Evolutionary conservation across 2,888 invertebrate species (phyloP).

Genomic region (Lobophora halterata): DNA sequence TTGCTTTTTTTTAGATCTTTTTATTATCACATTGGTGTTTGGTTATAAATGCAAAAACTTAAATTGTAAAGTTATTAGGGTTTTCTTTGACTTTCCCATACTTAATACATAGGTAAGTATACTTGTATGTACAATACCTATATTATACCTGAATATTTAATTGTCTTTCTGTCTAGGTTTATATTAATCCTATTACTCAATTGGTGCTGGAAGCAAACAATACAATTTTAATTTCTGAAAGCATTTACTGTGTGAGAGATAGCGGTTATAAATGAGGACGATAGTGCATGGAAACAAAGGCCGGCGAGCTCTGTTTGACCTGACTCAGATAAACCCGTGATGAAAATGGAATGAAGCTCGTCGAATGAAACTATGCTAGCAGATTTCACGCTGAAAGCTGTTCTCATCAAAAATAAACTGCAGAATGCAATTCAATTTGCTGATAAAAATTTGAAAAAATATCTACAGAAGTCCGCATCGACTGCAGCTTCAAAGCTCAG

Average conservation of each 20-base stretch:
- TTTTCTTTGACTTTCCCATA: too few species aligned
- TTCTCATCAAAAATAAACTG: slow-evolving; percentile 30
- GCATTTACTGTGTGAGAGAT: slow-evolving; percentile 37
- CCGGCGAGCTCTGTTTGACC: slow-evolving; percentile 45
- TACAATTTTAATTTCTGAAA: slow-evolving; percentile 23
- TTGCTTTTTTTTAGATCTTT: background rate
- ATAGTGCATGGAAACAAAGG: slow-evolving; percentile 48
- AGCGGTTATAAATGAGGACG: slow-evolving; percentile 44
- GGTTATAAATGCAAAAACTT: too few species aligned
- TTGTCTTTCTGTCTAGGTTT: too few species aligned
- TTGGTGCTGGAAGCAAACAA: too few species aligned
- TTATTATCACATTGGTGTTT: too few species aligned
- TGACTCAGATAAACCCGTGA: slow-evolving; percentile 45
- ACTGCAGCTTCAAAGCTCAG: slow-evolving; percentile 9
- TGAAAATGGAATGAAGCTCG: slow-evolving; percentile 38
- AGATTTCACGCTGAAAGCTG: slow-evolving; percentile 32
- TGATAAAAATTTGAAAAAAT: slow-evolving; percentile 17
- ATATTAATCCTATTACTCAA: too few species aligned
- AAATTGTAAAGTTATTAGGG: too few species aligned
- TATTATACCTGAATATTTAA: too few species aligned
- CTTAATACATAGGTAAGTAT: too few species aligned
- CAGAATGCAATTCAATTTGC: slow-evolving; percentile 20
- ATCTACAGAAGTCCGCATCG: slow-evolving; percentile 9
- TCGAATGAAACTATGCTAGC: slow-evolving; percentile 41
- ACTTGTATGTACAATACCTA: too few species aligned